Percentiles rank a stretch among this genome's conserved stretches.
These are phyloP conservation scores for Agonum fuliginosum DNA, from an alignment of 2,888 invertebrate genomes.

Conservation along the genomic window DNA sequence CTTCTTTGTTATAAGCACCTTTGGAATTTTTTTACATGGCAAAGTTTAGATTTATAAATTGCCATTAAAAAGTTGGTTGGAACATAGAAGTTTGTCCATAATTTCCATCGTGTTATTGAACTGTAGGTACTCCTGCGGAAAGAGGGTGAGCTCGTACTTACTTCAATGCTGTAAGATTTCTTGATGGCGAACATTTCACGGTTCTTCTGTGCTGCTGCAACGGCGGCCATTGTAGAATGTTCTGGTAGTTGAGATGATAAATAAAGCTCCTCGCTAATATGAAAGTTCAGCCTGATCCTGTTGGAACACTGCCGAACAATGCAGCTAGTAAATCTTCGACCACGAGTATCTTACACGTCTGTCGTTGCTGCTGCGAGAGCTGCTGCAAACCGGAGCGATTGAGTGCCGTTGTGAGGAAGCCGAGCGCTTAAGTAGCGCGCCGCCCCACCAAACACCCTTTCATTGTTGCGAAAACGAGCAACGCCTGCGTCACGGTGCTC, in stretches of 20 bases:
- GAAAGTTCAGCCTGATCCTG: constrained; percentile 69
- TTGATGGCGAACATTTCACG: constrained; percentile 98
- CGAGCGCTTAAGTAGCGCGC: constrained; percentile 70
- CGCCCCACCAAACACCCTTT: constrained; percentile 72
- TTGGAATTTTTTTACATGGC: too few species aligned
- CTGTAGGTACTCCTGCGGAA: too few species aligned
- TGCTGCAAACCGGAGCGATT: constrained; percentile 69
- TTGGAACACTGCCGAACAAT: constrained; percentile 71
- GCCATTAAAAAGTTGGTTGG: too few species aligned
- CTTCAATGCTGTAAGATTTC: constrained; percentile 98
- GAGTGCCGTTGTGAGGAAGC: constrained; percentile 68
- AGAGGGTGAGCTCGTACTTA: too few species aligned
- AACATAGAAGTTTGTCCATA: too few species aligned
- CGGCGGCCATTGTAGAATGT: constrained; percentile 82
- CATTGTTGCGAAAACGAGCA: constrained; percentile 70
- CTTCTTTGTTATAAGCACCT: too few species aligned
- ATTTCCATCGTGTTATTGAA: too few species aligned
- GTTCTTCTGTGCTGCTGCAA: constrained; percentile 94
- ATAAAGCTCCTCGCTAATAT: constrained; percentile 47
- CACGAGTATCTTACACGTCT: constrained; percentile 77
- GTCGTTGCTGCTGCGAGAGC: constrained; percentile 73
- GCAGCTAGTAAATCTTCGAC: constrained; percentile 71
- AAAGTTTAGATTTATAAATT: too few species aligned
- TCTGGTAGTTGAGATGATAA: constrained; percentile 40
- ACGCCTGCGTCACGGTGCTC: constrained; percentile 78